Conservation (phyloP, 1,140 invertebrate species). For the Psix sp. region DNA sequence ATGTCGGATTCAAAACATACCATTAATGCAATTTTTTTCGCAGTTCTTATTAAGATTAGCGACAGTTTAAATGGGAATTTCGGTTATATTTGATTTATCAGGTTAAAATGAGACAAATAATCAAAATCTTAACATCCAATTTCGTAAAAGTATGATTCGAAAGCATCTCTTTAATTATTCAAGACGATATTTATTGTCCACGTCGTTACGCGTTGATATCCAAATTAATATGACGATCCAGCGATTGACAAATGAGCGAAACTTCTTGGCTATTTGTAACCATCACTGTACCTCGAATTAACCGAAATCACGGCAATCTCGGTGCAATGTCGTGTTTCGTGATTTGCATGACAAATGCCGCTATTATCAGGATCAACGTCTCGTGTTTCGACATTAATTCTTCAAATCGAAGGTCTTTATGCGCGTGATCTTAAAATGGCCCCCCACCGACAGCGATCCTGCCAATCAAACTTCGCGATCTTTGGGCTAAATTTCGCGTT, state of each 20-base stretch:
- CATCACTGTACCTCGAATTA: slow-evolving; percentile 1
- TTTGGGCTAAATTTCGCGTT: slow-evolving; percentile 21
- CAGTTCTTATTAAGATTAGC: too few species aligned
- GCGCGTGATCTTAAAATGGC: slow-evolving; percentile 14
- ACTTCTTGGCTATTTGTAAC: slow-evolving; percentile 30
- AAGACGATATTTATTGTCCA: background rate
- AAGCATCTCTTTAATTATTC: too few species aligned
- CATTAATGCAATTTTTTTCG: too few species aligned
- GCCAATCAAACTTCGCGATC: slow-evolving; percentile 41
- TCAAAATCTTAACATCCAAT: too few species aligned
- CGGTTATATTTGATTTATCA: too few species aligned
- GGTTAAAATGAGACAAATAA: too few species aligned
- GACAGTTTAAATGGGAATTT: too few species aligned
- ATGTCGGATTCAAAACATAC: too few species aligned
- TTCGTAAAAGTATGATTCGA: too few species aligned
- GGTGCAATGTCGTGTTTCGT: slow-evolving; percentile 20
- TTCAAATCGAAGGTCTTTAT: slow-evolving; percentile 41
- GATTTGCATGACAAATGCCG: slow-evolving; percentile 44
- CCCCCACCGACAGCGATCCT: slow-evolving; percentile 25
- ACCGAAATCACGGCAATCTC: slow-evolving; percentile 14
- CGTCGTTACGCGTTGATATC: background rate
- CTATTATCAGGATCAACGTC: slow-evolving; percentile 41
- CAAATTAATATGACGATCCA: slow-evolving; percentile 12
- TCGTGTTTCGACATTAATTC: slow-evolving; percentile 42
- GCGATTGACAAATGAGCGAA: slow-evolving; percentile 34